Conservation (phyloP, 2,888 invertebrate genomes). For the Napeogenes sylphis region DNA sequence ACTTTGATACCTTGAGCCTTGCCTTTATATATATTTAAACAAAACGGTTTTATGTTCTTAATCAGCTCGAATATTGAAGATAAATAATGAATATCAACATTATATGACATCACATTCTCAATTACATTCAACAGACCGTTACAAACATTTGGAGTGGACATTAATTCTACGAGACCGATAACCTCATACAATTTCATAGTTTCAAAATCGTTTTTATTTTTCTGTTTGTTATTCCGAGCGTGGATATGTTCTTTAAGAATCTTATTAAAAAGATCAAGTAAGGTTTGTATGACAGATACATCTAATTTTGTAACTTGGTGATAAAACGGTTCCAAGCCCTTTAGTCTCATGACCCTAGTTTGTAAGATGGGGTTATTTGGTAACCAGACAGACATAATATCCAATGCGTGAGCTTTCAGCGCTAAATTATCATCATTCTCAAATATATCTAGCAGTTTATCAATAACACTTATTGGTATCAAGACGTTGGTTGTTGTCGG, state of each 20-base stretch:
- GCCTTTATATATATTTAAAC: conserved; percentile 42
- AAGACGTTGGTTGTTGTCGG: conserved; percentile 43
- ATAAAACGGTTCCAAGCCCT: conserved; percentile 61
- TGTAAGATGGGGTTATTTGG: conserved; percentile 58
- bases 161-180: conserved; percentile 56
- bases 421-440: conserved; percentile 48
- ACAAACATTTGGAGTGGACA: conserved; percentile 50
- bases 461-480: conserved; percentile 49
- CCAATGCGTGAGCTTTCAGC: conserved; percentile 51
- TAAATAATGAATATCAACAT: conserved; percentile 39
- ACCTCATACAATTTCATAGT: conserved; percentile 47
- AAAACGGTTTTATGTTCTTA: conserved; percentile 51
- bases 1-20: conserved; percentile 42
- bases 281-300: conserved; percentile 38
- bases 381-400: conserved; percentile 54
- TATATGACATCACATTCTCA: conserved; percentile 39
- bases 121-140: conserved; percentile 56
- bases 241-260: conserved; percentile 56
- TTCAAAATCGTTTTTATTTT: conserved; percentile 39
- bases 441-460: conserved; percentile 54
- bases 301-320: conserved; percentile 52
- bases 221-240: conserved; percentile 39
- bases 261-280: conserved; percentile 57
- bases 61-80: conserved; percentile 46
- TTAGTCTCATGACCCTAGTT: conserved; percentile 56